Conservation (phyloP, 2,113 vertebrate genomes). For the Lophochroa leadbeateri region DNA sequence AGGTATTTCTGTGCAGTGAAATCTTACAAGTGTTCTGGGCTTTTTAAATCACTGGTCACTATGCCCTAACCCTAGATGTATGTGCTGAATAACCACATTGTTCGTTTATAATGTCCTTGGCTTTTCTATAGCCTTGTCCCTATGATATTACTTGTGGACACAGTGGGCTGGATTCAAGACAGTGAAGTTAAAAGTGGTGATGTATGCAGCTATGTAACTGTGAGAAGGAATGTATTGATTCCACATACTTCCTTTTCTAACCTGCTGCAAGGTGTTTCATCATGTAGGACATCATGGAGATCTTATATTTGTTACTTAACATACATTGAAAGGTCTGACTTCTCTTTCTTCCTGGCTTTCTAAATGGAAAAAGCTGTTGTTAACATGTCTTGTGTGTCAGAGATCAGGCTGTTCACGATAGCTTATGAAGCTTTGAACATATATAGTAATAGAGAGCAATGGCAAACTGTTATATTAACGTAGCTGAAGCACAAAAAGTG, state of each 20-base stretch:
- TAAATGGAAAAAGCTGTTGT: conserved; percentile 59
- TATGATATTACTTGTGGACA: conserved; percentile 53
- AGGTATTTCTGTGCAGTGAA: neutral
- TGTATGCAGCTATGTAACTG: conserved; percentile 70
- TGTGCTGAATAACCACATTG: conserved; percentile 55
- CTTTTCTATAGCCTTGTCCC: conserved; percentile 62
- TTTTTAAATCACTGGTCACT: conserved; percentile 50
- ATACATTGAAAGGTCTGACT: conserved; percentile 59
- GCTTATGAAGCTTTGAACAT: conserved; percentile 55
- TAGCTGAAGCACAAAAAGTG: conserved; percentile 34
- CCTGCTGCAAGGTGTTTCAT: conserved; percentile 65
- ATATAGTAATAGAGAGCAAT: conserved; percentile 33
- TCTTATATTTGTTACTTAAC: conserved; percentile 68
- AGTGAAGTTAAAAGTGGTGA: conserved; percentile 59
- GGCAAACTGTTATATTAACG: conserved; percentile 53
- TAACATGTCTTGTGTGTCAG: conserved; percentile 65
- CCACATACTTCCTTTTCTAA: conserved; percentile 48
- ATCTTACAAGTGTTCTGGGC: neutral
- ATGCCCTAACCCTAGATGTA: conserved; percentile 58
- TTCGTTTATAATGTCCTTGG: conserved; percentile 51
- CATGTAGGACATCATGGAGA: conserved; percentile 59
- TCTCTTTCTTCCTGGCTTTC: conserved; percentile 61
- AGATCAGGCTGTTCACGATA: conserved; percentile 59
- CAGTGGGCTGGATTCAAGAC: conserved; percentile 59
- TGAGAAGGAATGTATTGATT: conserved; percentile 63